These are phyloP conservation scores for Eufriesea mexicana DNA, from an alignment of 1,140 invertebrate genomes.

Conservation along the genomic window DNA sequence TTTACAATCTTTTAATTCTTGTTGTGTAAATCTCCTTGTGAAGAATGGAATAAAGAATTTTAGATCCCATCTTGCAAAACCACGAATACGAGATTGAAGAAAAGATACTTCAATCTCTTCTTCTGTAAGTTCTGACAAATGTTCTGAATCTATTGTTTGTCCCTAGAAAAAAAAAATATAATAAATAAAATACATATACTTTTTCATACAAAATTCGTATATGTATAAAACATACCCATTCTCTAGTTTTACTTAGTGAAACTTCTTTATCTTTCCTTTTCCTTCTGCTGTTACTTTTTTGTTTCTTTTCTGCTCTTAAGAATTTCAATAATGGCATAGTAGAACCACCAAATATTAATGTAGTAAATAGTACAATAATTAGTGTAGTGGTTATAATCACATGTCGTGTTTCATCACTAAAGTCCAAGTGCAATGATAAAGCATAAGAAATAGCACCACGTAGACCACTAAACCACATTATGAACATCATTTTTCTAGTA, in stretches of 20 bases:
- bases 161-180: constrained; percentile 84
- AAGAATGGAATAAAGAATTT: constrained; percentile 98
- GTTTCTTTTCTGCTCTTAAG: constrained; percentile 87
- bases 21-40: constrained; percentile 95
- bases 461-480: constrained; percentile 99
- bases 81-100: constrained; percentile 86
- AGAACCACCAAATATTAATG: constrained; percentile 96
- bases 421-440: constrained; percentile 96
- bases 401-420: constrained; percentile 95
- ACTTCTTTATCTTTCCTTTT: constrained; percentile 91
- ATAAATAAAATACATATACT: neutral
- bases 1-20: constrained; percentile 97
- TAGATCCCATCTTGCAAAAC: constrained; percentile 94
- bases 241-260: constrained; percentile 97
- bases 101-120: constrained; percentile 94
- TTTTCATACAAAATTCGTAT: neutral
- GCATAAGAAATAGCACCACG: constrained; percentile 99
- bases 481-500: constrained; percentile 99
- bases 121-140: constrained; percentile 97
- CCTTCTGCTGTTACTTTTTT: constrained; percentile 82
- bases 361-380: constrained; percentile 98
- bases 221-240: constrained; percentile 87
- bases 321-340: constrained; percentile 98
- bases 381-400: constrained; percentile 98
- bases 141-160: constrained; percentile 97